These are phyloP conservation scores for Cydia splendana DNA, from an alignment of 1,140 invertebrate species.

Conservation along the genomic window DNA sequence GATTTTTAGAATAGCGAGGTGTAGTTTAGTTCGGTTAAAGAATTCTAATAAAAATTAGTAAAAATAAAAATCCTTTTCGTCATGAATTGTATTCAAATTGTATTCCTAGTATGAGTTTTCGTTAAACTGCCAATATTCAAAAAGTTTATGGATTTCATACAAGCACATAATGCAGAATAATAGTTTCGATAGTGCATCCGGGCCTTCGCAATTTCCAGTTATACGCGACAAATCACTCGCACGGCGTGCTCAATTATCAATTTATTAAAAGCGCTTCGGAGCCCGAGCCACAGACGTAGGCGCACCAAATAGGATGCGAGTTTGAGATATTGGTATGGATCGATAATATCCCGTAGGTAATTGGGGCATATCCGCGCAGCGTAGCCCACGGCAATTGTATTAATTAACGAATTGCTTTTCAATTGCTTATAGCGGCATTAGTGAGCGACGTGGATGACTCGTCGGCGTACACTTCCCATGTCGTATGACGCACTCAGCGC, in stretches of 20 bases:
- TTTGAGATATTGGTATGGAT: conserved; percentile 50
- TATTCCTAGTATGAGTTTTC: not conserved
- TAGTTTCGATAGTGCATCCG: conserved; percentile 13
- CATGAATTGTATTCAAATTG: too few relatives aligned
- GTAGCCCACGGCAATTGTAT: conserved; percentile 48
- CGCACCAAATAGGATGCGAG: conserved; percentile 32
- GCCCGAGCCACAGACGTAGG: conserved; percentile 27
- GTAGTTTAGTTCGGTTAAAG: too few relatives aligned
- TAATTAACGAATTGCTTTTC: conserved; percentile 61
- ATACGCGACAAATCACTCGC: conserved; percentile 26
- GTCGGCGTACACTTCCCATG: not conserved
- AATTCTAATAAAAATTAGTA: too few relatives aligned
- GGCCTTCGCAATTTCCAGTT: conserved; percentile 7
- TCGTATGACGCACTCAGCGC: not conserved
- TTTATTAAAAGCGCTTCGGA: conserved; percentile 28
- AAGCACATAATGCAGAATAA: not conserved
- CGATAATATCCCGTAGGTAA: conserved; percentile 59
- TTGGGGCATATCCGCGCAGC: conserved; percentile 50
- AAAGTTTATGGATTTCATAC: not conserved
- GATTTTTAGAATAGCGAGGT: too few relatives aligned
- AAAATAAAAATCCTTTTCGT: not conserved
- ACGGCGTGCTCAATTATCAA: conserved; percentile 26
- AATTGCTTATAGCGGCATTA: conserved; percentile 35
- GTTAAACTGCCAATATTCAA: not conserved
- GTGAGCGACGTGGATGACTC: conserved; percentile 30